A percentile compares a stretch with the other conserved stretches of the same genome.
Evolutionary conservation across 2,113 vertebrate species (phyloP).

Genomic region (Oryzias javanicus): DNA sequence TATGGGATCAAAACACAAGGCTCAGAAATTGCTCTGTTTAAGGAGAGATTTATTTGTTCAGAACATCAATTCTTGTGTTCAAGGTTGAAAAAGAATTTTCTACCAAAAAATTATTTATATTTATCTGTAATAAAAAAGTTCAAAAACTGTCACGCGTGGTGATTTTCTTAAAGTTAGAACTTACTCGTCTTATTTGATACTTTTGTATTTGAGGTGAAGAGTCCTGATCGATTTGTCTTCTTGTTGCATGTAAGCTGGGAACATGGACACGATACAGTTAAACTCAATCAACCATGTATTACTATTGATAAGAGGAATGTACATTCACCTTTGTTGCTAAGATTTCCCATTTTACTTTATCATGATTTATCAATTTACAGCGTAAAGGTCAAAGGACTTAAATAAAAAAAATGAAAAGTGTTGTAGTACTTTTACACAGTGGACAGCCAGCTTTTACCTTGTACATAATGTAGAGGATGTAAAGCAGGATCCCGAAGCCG

Average conservation of each 20-base stretch:
- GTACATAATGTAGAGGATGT: constrained; percentile 92
- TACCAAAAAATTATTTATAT: neutral
- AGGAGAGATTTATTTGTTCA: no score
- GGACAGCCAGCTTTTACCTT: constrained; percentile 78
- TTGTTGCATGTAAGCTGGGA: constrained; percentile 85
- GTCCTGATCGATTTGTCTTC: constrained; percentile 50
- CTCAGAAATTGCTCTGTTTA: no score
- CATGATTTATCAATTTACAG: neutral
- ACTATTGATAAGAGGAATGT: neutral
- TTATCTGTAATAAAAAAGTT: neutral
- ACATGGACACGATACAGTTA: neutral
- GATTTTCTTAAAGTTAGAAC: constrained; percentile 11
- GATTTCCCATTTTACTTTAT: neutral
- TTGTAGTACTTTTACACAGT: neutral
- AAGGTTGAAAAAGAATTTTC: neutral
- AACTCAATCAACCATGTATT: neutral
- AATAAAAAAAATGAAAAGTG: no score
- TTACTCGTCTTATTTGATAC: constrained; percentile 31
- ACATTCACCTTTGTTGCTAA: neutral
- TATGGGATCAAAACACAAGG: constrained; percentile 3
- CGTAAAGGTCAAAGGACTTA: neutral
- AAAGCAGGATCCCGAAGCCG: constrained; percentile 93
- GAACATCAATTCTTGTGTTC: no score
- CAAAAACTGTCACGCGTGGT: neutral
- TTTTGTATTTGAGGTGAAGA: constrained; percentile 1